Evolutionary conservation across 1,140 invertebrate genomes (phyloP).

Genomic region (Tribolium madens): DNA sequence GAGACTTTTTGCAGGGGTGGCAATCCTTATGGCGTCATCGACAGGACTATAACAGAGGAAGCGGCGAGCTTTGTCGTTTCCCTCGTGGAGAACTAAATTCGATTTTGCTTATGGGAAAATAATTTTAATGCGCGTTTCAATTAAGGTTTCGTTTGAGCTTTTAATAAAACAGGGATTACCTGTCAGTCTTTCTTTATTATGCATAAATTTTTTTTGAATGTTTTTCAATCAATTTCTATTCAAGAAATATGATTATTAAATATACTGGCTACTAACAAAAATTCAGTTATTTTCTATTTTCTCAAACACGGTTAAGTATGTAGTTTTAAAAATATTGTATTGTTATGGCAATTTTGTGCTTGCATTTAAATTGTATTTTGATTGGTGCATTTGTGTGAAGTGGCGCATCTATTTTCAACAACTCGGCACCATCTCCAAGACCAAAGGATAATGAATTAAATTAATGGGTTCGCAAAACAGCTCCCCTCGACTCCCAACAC

Average conservation of each 20-base stretch:
- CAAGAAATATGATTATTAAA: neutral
- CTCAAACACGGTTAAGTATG: too few relatives aligned
- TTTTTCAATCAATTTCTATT: neutral
- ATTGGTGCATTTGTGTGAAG: slow-evolving; percentile 8
- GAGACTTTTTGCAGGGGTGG: slow-evolving; percentile 41
- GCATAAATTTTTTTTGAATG: neutral
- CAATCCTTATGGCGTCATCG: slow-evolving; percentile 39
- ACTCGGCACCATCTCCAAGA: slow-evolving; percentile 52
- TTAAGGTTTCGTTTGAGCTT: slow-evolving; percentile 51
- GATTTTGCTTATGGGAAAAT: slow-evolving; percentile 56
- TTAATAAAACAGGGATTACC: slow-evolving; percentile 52
- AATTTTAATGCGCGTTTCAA: slow-evolving; percentile 57
- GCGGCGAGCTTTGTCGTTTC: slow-evolving; percentile 42
- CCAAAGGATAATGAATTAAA: slow-evolving; percentile 64
- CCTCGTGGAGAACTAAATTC: slow-evolving; percentile 45
- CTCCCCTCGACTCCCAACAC: slow-evolving; percentile 59
- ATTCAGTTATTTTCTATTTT: too few relatives aligned
- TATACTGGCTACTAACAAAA: neutral
- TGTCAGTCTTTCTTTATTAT: slow-evolving; percentile 50
- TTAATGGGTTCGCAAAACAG: slow-evolving; percentile 63
- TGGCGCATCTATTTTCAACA: slow-evolving; percentile 40
- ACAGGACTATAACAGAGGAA: slow-evolving; percentile 39
- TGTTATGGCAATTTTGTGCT: too few relatives aligned
- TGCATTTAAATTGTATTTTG: neutral
- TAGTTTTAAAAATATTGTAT: too few relatives aligned